Evolutionary conservation across 2,797 vertebrate species (phyloP).

Genomic region (Centroberyx gerrardi): DNA sequence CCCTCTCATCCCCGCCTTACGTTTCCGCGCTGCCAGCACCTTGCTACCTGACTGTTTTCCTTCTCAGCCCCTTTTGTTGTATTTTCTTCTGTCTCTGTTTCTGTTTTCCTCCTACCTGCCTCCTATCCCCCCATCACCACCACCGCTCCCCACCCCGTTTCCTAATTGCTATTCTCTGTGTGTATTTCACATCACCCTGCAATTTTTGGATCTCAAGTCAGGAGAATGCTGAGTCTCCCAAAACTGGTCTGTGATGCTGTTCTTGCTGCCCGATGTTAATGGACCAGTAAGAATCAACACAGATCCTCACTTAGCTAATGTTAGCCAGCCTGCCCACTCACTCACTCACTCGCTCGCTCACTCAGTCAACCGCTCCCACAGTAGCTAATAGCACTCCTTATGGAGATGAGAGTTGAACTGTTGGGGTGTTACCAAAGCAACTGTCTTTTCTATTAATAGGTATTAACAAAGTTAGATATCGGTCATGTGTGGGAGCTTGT

Average conservation of each 20-base stretch:
- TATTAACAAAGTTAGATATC: slow-evolving; percentile 59
- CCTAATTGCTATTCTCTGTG: slow-evolving; percentile 18
- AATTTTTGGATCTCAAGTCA: slow-evolving; percentile 28
- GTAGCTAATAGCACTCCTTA: slow-evolving; percentile 57
- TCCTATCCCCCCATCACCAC: background rate
- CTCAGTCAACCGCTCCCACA: slow-evolving; percentile 53
- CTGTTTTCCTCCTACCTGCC: background rate
- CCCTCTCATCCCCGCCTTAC: slow-evolving; percentile 4
- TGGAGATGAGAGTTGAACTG: slow-evolving; percentile 41
- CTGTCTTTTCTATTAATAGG: slow-evolving; percentile 68
- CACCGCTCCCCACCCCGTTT: background rate
- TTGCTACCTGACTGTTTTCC: background rate
- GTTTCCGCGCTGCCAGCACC: slow-evolving; percentile 4
- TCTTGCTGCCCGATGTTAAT: slow-evolving; percentile 52
- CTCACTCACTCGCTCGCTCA: background rate
- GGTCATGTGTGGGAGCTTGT: slow-evolving; percentile 46
- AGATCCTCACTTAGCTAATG: slow-evolving; percentile 66
- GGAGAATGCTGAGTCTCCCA: slow-evolving; percentile 14
- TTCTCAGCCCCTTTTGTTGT: no score
- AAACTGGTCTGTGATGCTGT: slow-evolving; percentile 23
- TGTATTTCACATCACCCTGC: slow-evolving; percentile 27
- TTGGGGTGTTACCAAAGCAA: slow-evolving; percentile 69
- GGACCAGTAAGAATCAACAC: slow-evolving; percentile 68
- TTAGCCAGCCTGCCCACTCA: slow-evolving; percentile 59
- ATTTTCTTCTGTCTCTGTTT: background rate